Conservation (phyloP, 2,113 vertebrate genomes). For the Porphyrio hochstetteri region DNA sequence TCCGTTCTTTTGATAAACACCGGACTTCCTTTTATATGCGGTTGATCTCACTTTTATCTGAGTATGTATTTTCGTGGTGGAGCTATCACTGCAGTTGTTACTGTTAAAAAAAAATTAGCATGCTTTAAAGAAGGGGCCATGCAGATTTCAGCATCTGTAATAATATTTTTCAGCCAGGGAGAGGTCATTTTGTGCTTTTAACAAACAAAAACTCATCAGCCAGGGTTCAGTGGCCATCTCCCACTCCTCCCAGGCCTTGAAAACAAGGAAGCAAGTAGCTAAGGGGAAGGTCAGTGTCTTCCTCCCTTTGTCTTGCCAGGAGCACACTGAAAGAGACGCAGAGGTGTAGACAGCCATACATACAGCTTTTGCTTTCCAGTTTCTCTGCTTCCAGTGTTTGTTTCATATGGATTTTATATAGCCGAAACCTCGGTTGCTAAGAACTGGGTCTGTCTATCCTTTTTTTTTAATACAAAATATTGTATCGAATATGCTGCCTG, state of each 20-base stretch:
- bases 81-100: not conserved
- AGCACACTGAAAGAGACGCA: not conserved
- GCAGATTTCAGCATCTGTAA: not conserved
- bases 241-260: not conserved
- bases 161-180: not conserved
- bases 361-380: not conserved
- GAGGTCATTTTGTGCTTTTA: not conserved
- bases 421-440: not conserved
- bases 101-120: not conserved
- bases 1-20: not conserved
- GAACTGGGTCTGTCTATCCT: not conserved
- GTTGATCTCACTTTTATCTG: not conserved
- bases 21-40: not conserved
- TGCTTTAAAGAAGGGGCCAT: not conserved
- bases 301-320: not conserved
- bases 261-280: not conserved
- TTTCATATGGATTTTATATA: not conserved
- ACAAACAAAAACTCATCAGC: not conserved
- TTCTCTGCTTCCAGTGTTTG: not conserved
- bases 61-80: not conserved
- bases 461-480: not conserved
- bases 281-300: not conserved
- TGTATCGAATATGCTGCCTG: not conserved
- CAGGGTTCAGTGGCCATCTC: not conserved
- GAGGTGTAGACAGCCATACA: not conserved